A percentile compares a stretch with the other conserved stretches of the same genome.
Conservation (phyloP, 2,888 invertebrate species). For the Aromia moschata region DNA sequence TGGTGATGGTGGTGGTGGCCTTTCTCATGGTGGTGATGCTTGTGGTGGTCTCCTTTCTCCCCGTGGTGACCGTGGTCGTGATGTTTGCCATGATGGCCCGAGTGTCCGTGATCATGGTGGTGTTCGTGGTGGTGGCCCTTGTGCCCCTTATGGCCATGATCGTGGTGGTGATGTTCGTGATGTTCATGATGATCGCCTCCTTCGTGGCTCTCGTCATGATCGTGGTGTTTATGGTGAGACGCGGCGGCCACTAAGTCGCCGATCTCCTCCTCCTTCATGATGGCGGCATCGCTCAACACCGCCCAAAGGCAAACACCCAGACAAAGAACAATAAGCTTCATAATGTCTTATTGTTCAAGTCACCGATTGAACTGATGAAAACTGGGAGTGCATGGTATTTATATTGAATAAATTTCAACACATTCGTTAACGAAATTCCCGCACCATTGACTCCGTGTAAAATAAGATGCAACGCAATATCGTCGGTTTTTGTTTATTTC, state of each 20-base stretch:
- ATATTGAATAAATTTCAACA: constrained; percentile 50
- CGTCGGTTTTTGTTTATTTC: constrained; percentile 43
- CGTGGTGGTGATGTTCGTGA: constrained; percentile 73
- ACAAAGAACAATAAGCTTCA: constrained; percentile 54
- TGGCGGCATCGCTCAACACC: constrained; percentile 41
- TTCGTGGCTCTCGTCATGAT: constrained; percentile 67
- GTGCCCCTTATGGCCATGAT: constrained; percentile 79
- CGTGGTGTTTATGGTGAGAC: constrained; percentile 59
- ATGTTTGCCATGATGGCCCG: constrained; percentile 80
- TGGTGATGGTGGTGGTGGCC: constrained; percentile 81
- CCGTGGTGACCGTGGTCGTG: constrained; percentile 80
- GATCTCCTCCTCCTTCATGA: constrained; percentile 27
- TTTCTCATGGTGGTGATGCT: constrained; percentile 80
- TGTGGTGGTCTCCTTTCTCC: constrained; percentile 82
- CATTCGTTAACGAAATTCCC: constrained; percentile 47
- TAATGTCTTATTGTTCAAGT: constrained; percentile 51
- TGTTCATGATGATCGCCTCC: constrained; percentile 76
- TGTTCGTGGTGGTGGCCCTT: constrained; percentile 80
- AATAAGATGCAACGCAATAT: constrained; percentile 47
- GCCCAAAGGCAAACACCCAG: constrained; percentile 46
- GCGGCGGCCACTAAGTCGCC: constrained; percentile 64
- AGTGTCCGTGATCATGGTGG: constrained; percentile 81
- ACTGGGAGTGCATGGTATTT: constrained; percentile 46
- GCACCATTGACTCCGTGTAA: constrained; percentile 51
- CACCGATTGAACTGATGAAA: constrained; percentile 39